These are phyloP conservation scores for Triplophysa siluroides DNA, from an alignment of 2,113 vertebrate genomes.

Conservation along the genomic window DNA sequence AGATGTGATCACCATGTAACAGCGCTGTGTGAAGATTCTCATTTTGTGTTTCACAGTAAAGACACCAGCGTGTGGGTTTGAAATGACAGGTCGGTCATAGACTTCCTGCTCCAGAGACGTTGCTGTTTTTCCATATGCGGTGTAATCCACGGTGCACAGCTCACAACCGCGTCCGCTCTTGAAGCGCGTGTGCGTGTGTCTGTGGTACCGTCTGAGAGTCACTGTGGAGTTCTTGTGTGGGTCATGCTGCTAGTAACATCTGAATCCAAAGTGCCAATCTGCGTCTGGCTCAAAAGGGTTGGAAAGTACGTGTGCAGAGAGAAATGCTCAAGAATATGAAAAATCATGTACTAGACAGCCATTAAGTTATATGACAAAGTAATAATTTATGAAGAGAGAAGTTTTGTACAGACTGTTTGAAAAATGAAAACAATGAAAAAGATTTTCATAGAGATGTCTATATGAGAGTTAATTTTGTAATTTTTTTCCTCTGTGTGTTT, in stretches of 20 bases:
- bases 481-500: conserved; percentile 78
- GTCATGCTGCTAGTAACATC: conserved; percentile 88
- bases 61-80: no score
- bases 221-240: conserved; percentile 76
- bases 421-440: conserved; percentile 82
- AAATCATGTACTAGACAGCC: conserved; percentile 96
- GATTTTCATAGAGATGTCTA: conserved; percentile 98
- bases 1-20: no score
- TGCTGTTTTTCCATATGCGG: conserved; percentile 81
- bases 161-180: conserved; percentile 33
- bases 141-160: conserved; percentile 74
- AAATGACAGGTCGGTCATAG: no score
- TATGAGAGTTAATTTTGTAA: conserved; percentile 94
- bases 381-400: conserved; percentile 99
- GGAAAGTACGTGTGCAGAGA: conserved; percentile 79
- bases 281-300: conserved; percentile 87
- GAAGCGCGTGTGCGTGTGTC: conserved; percentile 19
- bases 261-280: conserved; percentile 91
- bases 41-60: no score
- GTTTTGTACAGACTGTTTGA: conserved; percentile 97
- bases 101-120: conserved; percentile 79
- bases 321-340: conserved; percentile 85
- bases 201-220: conserved; percentile 30
- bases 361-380: conserved; percentile 96
- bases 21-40: no score